Percentiles rank a stretch among this genome's conserved stretches.
These are phyloP conservation scores for Prorops nasuta DNA, from an alignment of 1,140 invertebrate species.

Conservation along the genomic window DNA sequence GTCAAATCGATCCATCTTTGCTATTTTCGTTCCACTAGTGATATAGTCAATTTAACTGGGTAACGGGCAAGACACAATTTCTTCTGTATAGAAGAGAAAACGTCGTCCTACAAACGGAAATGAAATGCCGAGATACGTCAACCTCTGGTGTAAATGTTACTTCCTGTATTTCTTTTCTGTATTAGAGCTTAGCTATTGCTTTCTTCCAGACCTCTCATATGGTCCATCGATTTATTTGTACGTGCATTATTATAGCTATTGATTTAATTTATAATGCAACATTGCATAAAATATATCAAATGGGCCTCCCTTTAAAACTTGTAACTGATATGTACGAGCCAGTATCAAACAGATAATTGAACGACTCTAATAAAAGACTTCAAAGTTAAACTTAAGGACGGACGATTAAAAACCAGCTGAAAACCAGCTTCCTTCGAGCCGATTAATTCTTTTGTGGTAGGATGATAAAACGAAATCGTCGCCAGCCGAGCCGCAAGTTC, in stretches of 20 bases:
- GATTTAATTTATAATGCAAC: background rate
- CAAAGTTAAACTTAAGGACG: background rate
- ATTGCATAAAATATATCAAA: background rate
- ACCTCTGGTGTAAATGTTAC: conserved; percentile 28
- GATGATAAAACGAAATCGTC: conserved; percentile 15
- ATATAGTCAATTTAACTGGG: no score
- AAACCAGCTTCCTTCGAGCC: conserved; percentile 18
- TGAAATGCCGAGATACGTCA: conserved; percentile 29
- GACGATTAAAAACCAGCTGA: conserved; percentile 7
- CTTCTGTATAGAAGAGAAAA: conserved; percentile 25
- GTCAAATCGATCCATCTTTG: no score
- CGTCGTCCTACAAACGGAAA: conserved; percentile 35
- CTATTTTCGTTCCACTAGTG: no score
- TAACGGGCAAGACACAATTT: conserved; percentile 22
- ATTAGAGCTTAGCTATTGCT: no score
- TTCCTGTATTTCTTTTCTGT: no score
- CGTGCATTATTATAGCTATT: background rate
- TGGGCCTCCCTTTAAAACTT: background rate
- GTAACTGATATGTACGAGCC: no score
- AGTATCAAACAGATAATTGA: background rate
- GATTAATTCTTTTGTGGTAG: conserved; percentile 35
- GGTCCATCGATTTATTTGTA: background rate
- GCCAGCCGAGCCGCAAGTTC: conserved; percentile 38
- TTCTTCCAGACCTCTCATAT: no score
- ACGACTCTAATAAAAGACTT: background rate